Conservation (phyloP, 1,140 invertebrate species). For the Frieseomelitta varia region DNA sequence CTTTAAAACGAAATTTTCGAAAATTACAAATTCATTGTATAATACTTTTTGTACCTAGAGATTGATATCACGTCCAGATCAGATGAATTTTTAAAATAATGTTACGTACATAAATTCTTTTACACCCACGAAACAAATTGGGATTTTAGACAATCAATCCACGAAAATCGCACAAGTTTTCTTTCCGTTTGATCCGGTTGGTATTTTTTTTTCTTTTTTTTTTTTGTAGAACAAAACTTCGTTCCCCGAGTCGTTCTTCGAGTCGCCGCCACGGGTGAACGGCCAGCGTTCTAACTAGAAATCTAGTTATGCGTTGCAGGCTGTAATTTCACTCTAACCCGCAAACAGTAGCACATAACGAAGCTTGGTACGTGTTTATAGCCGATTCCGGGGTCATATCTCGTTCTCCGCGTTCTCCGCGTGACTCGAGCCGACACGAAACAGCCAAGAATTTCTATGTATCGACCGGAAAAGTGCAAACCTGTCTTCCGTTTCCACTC, state of each 20-base stretch:
- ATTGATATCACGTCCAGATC: too few species aligned
- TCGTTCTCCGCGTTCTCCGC: background rate
- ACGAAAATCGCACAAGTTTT: background rate
- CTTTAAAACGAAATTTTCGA: too few species aligned
- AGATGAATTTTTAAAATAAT: too few species aligned
- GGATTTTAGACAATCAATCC: too few species aligned
- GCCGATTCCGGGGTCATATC: background rate
- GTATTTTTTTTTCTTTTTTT: background rate
- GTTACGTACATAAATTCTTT: too few species aligned
- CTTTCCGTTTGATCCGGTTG: background rate
- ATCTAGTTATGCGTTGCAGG: slow-evolving; percentile 32
- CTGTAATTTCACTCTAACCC: slow-evolving; percentile 38
- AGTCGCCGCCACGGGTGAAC: slow-evolving; percentile 20
- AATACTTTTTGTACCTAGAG: too few species aligned
- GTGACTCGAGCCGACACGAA: background rate
- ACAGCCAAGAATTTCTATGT: background rate
- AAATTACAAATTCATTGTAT: too few species aligned
- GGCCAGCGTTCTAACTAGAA: slow-evolving; percentile 36
- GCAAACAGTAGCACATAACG: background rate
- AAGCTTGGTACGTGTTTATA: background rate
- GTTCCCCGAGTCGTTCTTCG: too few species aligned
- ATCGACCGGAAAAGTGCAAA: background rate
- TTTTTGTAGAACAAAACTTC: background rate
- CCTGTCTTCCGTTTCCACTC: background rate
- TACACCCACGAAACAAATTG: too few species aligned